Conservation (phyloP, 2,113 vertebrate genomes). For the Trematomus loennbergii region DNA sequence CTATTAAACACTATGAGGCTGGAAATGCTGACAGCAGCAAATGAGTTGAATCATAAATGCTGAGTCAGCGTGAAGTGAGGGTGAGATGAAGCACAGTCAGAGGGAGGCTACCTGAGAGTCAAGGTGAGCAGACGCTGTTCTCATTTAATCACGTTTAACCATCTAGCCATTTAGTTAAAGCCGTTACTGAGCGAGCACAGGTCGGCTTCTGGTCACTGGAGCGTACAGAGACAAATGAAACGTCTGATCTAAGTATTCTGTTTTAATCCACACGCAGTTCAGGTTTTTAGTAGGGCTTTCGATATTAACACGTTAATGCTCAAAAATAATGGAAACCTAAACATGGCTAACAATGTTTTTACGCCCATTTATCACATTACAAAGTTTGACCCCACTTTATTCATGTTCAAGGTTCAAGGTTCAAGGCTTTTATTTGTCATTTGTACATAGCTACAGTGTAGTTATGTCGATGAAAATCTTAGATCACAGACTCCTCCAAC, state of each 20-base stretch:
- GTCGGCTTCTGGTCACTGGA: background rate
- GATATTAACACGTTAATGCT: too few species aligned
- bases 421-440: too few species aligned
- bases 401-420: too few species aligned
- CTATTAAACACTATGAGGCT: background rate
- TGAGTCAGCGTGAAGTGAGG: slow-evolving; percentile 25
- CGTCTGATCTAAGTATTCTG: background rate
- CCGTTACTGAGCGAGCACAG: background rate
- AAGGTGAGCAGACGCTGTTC: slow-evolving; percentile 19
- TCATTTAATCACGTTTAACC: slow-evolving; percentile 26
- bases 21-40: slow-evolving; percentile 14
- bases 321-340: too few species aligned
- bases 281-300: background rate
- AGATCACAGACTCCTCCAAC: too few species aligned
- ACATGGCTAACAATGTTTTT: too few species aligned
- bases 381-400: too few species aligned
- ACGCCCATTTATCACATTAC: too few species aligned
- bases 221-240: background rate
- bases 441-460: too few species aligned
- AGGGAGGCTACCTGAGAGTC: slow-evolving; percentile 20
- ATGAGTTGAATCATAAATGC: slow-evolving; percentile 20
- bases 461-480: too few species aligned
- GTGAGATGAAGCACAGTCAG: background rate
- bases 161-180: background rate
- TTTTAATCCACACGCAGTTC: slow-evolving; percentile 9